Evolutionary conservation across 2,797 vertebrate genomes (phyloP).

Genomic region (Geotria australis): DNA sequence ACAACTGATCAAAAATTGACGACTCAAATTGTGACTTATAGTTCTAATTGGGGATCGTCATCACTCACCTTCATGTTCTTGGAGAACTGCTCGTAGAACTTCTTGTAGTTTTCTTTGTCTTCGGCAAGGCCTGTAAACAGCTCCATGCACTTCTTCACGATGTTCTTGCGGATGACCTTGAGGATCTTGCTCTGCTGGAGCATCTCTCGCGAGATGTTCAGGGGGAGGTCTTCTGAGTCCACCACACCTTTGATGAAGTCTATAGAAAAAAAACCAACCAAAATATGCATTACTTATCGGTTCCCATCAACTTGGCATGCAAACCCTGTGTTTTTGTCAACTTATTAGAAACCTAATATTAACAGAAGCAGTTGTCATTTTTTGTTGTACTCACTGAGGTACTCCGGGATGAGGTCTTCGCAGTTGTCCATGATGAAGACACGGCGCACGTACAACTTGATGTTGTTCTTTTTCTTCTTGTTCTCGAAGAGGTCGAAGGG

Average conservation of each 20-base stretch:
- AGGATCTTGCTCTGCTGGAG: conserved; percentile 91
- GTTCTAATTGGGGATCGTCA: no score
- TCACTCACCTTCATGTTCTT: conserved; percentile 58
- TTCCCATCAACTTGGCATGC: no score
- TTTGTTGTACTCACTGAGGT: conserved; percentile 39
- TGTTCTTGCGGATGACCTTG: conserved; percentile 79
- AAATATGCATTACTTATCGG: no score
- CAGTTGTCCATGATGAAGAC: conserved; percentile 96
- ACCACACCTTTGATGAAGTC: conserved; percentile 65
- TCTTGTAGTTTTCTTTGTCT: conserved; percentile 85
- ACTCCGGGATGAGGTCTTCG: conserved; percentile 72
- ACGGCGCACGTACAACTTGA: conserved; percentile 63
- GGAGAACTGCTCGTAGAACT: conserved; percentile 66
- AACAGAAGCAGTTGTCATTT: no score
- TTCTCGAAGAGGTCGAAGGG: conserved; percentile 87
- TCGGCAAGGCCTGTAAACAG: conserved; percentile 50
- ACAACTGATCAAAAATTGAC: no score
- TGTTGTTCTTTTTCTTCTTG: conserved; percentile 95
- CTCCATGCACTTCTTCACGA: conserved; percentile 79
- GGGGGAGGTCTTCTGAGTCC: conserved; percentile 60
- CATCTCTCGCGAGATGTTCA: conserved; percentile 85
- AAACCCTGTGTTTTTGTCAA: no score
- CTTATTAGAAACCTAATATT: no score
- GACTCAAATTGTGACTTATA: no score
- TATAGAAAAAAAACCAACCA: conserved; percentile 6